Evolutionary conservation across 2,888 invertebrate species (phyloP).

Genomic region (Aleiodes testaceus): DNA sequence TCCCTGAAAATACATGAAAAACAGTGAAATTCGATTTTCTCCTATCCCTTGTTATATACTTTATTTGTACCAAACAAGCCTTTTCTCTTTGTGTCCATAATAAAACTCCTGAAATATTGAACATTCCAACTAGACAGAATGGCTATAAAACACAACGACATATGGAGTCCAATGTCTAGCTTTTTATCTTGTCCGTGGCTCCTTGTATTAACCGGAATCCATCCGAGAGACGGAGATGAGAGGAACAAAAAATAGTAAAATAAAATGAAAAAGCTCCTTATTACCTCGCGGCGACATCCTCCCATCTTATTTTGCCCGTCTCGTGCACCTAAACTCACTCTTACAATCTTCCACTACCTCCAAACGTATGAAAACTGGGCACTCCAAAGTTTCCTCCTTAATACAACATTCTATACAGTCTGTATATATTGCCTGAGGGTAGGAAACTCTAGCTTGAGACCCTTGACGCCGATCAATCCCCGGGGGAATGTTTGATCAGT

Average conservation of each 20-base stretch:
- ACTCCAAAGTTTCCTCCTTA: conserved; percentile 40
- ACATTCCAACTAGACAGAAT: conserved; percentile 21
- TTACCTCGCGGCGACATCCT: conserved; percentile 39
- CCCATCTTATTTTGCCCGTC: conserved; percentile 39
- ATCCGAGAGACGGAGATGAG: background rate
- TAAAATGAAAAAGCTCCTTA: conserved; percentile 31
- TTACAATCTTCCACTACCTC: conserved; percentile 1
- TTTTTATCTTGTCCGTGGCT: conserved; percentile 30
- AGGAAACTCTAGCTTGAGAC: conserved; percentile 57
- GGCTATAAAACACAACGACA: conserved; percentile 28
- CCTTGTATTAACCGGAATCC: conserved; percentile 28
- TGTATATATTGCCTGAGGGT: conserved; percentile 54
- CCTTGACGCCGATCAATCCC: conserved; percentile 57
- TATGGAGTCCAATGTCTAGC: conserved; percentile 30
- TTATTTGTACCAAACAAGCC: background rate
- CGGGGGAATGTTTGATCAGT: conserved; percentile 64
- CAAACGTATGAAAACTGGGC: conserved; percentile 20
- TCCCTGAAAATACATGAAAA: background rate
- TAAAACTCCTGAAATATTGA: conserved; percentile 30
- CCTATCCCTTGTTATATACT: background rate
- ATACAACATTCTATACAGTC: conserved; percentile 52
- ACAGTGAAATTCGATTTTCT: conserved; percentile 8
- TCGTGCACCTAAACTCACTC: conserved; percentile 9
- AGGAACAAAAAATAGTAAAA: background rate
- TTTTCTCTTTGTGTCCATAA: background rate